phyloP scores from a whole-genome alignment of 1,140 invertebrate species.

The Leptinotarsa undecemlineata region DNA sequence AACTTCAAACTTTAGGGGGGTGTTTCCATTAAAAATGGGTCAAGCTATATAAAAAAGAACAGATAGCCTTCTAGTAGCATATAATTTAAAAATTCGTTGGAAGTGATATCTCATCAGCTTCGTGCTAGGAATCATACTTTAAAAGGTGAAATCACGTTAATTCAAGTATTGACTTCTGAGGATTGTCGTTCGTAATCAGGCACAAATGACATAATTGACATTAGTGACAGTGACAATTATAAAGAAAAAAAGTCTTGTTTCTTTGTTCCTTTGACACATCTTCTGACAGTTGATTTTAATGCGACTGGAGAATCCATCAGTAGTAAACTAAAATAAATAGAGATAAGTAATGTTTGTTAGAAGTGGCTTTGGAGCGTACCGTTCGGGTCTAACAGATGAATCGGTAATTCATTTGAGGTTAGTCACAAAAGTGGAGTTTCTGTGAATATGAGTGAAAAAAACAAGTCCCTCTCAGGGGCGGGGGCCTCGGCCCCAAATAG shows the following conservation, averaged over 20 bases:
- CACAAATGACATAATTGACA: no score
- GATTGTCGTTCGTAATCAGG: no score
- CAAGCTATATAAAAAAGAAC: no score
- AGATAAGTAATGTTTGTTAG: slow-evolving; percentile 29
- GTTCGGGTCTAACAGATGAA: slow-evolving; percentile 11
- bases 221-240: no score
- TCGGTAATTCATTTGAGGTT: slow-evolving; percentile 1
- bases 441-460: slow-evolving; percentile 42
- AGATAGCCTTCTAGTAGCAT: no score
- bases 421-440: neutral
- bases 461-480: slow-evolving; percentile 37
- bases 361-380: neutral
- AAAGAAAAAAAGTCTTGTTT: neutral
- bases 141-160: no score
- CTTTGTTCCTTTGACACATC: slow-evolving; percentile 1
- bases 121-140: no score
- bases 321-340: slow-evolving; percentile 21
- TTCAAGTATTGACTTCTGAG: no score
- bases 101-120: no score
- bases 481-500: slow-evolving; percentile 61
- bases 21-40: no score
- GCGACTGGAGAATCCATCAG: neutral
- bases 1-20: no score
- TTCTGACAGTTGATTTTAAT: neutral
- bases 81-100: no score